These are phyloP conservation scores for Poeciliopsis prolifica DNA, from an alignment of 2,113 vertebrate species.

Conservation along the genomic window DNA sequence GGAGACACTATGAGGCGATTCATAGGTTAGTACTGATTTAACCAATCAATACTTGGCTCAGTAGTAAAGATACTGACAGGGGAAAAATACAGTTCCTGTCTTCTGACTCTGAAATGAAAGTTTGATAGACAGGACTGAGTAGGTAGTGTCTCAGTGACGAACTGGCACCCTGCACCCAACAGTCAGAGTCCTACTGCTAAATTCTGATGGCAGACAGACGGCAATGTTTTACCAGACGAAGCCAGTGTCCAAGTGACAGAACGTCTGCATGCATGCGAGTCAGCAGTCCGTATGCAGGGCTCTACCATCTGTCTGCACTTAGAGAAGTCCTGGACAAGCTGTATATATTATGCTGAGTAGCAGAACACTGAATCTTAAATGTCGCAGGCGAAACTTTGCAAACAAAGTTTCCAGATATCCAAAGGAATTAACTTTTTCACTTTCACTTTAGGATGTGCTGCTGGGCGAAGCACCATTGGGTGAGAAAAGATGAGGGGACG, in stretches of 20 bases:
- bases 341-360: conserved; percentile 9
- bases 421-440: neutral
- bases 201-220: conserved; percentile 31
- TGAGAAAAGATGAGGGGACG: neutral
- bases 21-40: conserved; percentile 46
- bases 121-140: conserved; percentile 21
- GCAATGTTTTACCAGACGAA: conserved; percentile 26
- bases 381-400: conserved; percentile 6
- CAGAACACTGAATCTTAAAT: neutral
- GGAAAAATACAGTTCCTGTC: conserved; percentile 2
- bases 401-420: neutral
- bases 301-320: conserved; percentile 11
- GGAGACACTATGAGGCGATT: conserved; percentile 34
- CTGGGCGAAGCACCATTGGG: neutral
- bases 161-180: conserved; percentile 34
- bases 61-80: conserved; percentile 14
- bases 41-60: conserved; percentile 45
- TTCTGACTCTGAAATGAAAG: conserved; percentile 27
- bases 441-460: neutral
- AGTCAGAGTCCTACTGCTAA: conserved; percentile 22
- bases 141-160: conserved; percentile 11
- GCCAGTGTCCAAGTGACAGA: conserved; percentile 3
- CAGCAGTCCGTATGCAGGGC: neutral
- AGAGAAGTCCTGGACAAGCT: neutral
- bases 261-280: conserved; percentile 4